These are phyloP conservation scores for Bryconaethiops microstoma DNA, from an alignment of 2,797 vertebrate species.

Conservation along the genomic window DNA sequence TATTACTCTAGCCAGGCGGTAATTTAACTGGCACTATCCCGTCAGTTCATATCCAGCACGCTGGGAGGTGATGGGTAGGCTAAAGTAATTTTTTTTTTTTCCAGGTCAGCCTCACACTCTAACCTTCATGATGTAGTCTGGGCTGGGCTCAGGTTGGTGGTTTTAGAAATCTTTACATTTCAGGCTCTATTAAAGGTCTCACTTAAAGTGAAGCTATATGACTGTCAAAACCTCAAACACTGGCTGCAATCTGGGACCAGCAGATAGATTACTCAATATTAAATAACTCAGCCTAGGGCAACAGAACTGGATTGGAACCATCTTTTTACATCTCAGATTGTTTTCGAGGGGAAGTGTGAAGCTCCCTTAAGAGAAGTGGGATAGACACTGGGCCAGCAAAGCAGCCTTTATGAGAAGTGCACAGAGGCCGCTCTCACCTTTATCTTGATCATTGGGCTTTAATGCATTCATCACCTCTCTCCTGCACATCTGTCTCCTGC, in stretches of 20 bases:
- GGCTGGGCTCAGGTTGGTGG: no score
- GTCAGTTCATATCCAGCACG: no score
- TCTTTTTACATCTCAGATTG: background rate
- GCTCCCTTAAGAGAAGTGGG: background rate
- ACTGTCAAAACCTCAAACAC: background rate
- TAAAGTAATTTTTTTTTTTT: no score
- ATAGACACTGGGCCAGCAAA: background rate
- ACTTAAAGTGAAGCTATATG: no score
- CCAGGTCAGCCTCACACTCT: no score
- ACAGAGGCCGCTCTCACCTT: conserved; percentile 44
- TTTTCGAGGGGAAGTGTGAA: background rate
- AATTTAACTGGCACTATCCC: no score
- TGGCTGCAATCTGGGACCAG: background rate
- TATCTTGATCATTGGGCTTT: conserved; percentile 65
- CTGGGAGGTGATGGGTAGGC: no score
- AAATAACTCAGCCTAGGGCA: background rate
- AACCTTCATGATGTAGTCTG: no score
- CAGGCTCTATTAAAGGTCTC: no score
- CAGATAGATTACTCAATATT: background rate
- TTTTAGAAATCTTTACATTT: no score
- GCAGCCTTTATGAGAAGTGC: conserved; percentile 37
- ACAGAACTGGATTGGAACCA: no score
- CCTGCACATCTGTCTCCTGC: conserved; percentile 76
- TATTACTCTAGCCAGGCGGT: no score
- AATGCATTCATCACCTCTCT: conserved; percentile 73